Evolutionary conservation across 1,140 invertebrate genomes (phyloP).

Genomic region (Eupristina koningsbergeri): DNA sequence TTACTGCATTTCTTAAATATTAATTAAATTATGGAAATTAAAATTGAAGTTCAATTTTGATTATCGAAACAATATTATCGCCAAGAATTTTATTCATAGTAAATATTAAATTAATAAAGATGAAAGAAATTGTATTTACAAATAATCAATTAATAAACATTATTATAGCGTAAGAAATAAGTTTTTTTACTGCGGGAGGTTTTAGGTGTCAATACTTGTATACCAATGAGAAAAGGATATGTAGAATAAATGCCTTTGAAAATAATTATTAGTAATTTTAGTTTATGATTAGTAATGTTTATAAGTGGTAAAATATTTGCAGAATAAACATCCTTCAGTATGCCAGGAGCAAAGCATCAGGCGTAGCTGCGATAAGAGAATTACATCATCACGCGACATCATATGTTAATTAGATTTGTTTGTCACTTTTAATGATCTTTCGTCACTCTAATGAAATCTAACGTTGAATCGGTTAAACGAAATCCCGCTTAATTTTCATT

Average conservation of each 20-base stretch:
- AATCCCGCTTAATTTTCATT: constrained; percentile 31
- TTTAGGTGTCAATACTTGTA: too few relatives aligned
- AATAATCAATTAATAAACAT: too few relatives aligned
- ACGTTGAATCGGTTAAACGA: not conserved
- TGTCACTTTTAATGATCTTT: constrained; percentile 8
- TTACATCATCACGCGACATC: not conserved
- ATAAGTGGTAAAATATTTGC: not conserved
- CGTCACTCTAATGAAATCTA: not conserved
- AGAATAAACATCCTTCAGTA: not conserved
- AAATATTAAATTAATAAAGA: too few relatives aligned
- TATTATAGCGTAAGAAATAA: too few relatives aligned
- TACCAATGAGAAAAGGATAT: not conserved
- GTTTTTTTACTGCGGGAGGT: too few relatives aligned
- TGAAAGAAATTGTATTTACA: too few relatives aligned
- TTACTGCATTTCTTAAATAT: not conserved
- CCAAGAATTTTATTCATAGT: too few relatives aligned
- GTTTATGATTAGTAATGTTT: not conserved
- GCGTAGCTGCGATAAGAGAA: not conserved
- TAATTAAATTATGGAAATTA: too few relatives aligned
- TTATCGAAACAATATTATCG: too few relatives aligned
- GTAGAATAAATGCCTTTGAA: not conserved
- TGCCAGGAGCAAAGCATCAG: not conserved
- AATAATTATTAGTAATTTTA: too few relatives aligned
- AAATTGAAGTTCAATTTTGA: too few relatives aligned
- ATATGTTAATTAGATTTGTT: not conserved